Conservation (phyloP, 2,888 invertebrate genomes). For the Sphaeridia pumilis region DNA sequence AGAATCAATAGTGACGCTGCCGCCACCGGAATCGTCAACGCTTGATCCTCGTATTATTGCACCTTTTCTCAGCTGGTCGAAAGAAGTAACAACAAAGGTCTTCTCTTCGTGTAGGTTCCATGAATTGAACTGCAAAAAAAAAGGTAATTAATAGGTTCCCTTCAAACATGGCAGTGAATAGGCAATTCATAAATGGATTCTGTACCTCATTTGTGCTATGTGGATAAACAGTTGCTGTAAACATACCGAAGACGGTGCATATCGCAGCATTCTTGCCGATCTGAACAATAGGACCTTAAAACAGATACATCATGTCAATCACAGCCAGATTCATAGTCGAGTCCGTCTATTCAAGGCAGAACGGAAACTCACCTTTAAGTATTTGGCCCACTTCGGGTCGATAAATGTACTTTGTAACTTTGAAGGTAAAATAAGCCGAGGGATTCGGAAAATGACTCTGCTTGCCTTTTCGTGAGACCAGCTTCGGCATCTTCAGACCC, state of each 20-base stretch:
- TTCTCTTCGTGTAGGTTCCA: slow-evolving; percentile 9
- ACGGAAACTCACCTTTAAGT: slow-evolving; percentile 4
- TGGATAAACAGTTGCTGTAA: background rate
- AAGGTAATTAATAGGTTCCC: background rate
- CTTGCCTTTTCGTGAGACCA: too few species aligned
- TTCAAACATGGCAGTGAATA: background rate
- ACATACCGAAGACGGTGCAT: background rate
- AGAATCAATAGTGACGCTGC: too few species aligned
- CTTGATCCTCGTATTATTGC: slow-evolving; percentile 4
- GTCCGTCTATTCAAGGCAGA: background rate
- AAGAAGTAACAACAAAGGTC: slow-evolving; percentile 1
- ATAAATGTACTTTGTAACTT: too few species aligned
- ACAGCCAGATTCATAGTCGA: too few species aligned
- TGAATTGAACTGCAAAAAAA: slow-evolving; percentile 2
- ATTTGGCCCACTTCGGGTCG: slow-evolving; percentile 3
- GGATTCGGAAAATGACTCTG: too few species aligned
- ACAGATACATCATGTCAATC: background rate
- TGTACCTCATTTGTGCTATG: background rate
- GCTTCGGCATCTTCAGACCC: too few species aligned
- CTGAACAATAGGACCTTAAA: background rate
- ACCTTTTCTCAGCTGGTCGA: slow-evolving; percentile 5
- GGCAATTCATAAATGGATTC: too few species aligned
- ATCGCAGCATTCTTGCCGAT: background rate
- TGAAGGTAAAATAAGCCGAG: too few species aligned
- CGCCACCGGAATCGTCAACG: too few species aligned